phyloP scores from a whole-genome alignment of 2,888 invertebrate genomes.

The Zaprionus bogoriensis region DNA sequence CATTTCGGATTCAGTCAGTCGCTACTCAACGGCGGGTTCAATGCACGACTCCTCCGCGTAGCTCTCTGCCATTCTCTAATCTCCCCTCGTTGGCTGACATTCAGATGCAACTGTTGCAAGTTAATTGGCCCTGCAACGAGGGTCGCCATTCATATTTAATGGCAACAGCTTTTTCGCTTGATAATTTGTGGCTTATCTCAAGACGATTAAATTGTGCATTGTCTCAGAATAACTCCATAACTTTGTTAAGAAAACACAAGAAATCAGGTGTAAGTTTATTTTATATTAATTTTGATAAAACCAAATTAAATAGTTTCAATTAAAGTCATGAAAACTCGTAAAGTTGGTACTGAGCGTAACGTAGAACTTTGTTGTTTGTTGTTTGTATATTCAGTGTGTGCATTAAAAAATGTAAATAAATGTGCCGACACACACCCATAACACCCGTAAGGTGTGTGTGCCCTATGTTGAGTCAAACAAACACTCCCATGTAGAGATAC shows the following conservation, averaged over 20 bases:
- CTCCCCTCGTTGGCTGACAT: slow-evolving; percentile 27
- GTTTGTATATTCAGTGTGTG: slow-evolving; percentile 47
- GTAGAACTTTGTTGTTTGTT: slow-evolving; percentile 22
- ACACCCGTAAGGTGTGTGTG: slow-evolving; percentile 7
- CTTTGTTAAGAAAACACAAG: slow-evolving; percentile 2
- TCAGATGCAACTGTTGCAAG: slow-evolving; percentile 27
- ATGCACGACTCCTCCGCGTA: slow-evolving; percentile 31
- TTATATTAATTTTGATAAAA: neutral
- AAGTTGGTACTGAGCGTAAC: slow-evolving; percentile 41
- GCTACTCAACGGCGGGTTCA: slow-evolving; percentile 58
- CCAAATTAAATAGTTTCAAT: slow-evolving; percentile 35
- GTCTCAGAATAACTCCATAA: neutral
- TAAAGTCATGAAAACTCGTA: slow-evolving; percentile 28
- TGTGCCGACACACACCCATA: slow-evolving; percentile 43
- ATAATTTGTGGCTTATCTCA: slow-evolving; percentile 13
- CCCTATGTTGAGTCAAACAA: slow-evolving; percentile 32
- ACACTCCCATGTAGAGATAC: slow-evolving; percentile 14
- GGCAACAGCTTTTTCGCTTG: slow-evolving; percentile 10
- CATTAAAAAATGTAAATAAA: slow-evolving; percentile 67
- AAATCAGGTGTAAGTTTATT: neutral
- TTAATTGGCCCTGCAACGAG: slow-evolving; percentile 51
- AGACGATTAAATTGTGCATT: neutral
- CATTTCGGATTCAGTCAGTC: slow-evolving; percentile 15
- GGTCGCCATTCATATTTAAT: slow-evolving; percentile 50
- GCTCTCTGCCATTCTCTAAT: slow-evolving; percentile 12